These are phyloP conservation scores for Lordiphosa stackelbergi DNA, from an alignment of 1,140 invertebrate genomes.

Conservation along the genomic window DNA sequence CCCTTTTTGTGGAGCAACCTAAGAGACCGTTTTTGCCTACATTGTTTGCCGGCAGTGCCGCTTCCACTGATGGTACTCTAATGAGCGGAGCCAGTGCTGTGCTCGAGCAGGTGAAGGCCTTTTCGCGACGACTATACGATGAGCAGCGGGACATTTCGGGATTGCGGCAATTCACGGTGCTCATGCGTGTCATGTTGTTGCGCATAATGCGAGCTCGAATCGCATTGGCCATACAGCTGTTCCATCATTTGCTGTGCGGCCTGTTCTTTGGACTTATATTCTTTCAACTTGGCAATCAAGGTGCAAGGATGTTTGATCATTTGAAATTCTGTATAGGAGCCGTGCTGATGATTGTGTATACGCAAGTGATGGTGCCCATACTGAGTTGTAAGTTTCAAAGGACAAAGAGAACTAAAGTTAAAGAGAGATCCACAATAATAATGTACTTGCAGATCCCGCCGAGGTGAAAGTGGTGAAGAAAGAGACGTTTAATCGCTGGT, in stretches of 20 bases:
- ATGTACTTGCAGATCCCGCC: slow-evolving; percentile 82
- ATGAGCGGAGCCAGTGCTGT: slow-evolving; percentile 61
- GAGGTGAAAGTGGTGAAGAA: slow-evolving; percentile 88
- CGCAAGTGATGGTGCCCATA: slow-evolving; percentile 83
- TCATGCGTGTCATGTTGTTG: slow-evolving; percentile 66
- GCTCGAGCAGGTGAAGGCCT: slow-evolving; percentile 64
- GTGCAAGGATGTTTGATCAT: slow-evolving; percentile 82
- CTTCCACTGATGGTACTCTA: slow-evolving; percentile 57
- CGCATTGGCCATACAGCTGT: slow-evolving; percentile 80
- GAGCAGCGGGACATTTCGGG: slow-evolving; percentile 55
- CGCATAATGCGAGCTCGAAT: slow-evolving; percentile 68
- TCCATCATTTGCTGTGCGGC: slow-evolving; percentile 81
- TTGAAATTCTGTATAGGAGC: slow-evolving; percentile 83
- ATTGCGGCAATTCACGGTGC: slow-evolving; percentile 64
- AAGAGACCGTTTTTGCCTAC: slow-evolving; percentile 54
- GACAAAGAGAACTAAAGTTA: neutral
- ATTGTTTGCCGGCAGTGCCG: slow-evolving; percentile 52
- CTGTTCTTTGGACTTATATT: slow-evolving; percentile 79
- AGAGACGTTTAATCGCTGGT: slow-evolving; percentile 92
- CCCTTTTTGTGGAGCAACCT: slow-evolving; percentile 64
- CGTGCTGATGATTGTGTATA: slow-evolving; percentile 82
- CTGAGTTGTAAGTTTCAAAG: slow-evolving; percentile 78
- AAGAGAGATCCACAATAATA: neutral
- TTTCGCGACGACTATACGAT: slow-evolving; percentile 44
- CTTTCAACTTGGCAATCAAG: slow-evolving; percentile 81